A percentile compares a stretch with the other conserved stretches of the same genome.
Evolutionary conservation across 2,888 invertebrate species (phyloP).

Genomic region (Lycia hirtaria): DNA sequence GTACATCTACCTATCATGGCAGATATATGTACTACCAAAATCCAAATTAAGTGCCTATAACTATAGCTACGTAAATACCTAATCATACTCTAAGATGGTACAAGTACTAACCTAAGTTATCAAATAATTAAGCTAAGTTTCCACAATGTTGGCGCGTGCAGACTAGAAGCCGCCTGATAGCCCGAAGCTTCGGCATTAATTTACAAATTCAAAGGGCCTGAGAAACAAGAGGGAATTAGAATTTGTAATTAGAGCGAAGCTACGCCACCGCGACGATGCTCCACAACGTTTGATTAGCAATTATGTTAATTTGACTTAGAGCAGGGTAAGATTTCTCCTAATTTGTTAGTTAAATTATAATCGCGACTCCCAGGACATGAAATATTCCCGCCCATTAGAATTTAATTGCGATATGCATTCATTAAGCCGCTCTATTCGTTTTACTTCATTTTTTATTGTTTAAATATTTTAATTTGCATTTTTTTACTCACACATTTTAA

Average conservation of each 20-base stretch:
- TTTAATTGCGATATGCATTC: constrained; percentile 44
- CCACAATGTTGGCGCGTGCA: constrained; percentile 13
- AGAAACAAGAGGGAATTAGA: constrained; percentile 84
- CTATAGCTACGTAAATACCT: not conserved
- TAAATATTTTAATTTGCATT: too few species aligned
- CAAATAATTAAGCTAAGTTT: not conserved
- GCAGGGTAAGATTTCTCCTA: constrained; percentile 82
- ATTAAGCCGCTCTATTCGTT: too few species aligned
- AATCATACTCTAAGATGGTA: not conserved
- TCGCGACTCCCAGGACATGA: constrained; percentile 63
- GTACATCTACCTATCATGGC: too few species aligned
- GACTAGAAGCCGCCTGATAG: constrained; percentile 71
- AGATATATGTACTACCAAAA: too few species aligned
- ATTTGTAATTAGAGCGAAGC: constrained; percentile 82
- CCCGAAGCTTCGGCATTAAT: constrained; percentile 72
- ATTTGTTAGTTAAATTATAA: constrained; percentile 83
- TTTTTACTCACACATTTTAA: too few species aligned
- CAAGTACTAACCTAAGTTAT: not conserved
- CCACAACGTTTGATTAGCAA: constrained; percentile 85
- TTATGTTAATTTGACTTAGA: constrained; percentile 84
- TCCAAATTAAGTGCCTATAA: not conserved
- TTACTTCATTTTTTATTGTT: too few species aligned
- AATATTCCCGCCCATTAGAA: constrained; percentile 51
- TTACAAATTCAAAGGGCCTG: constrained; percentile 83
- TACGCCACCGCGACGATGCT: constrained; percentile 71